phyloP scores from a whole-genome alignment of 2,888 invertebrate genomes.

The Exephanes ischioxanthus region DNA sequence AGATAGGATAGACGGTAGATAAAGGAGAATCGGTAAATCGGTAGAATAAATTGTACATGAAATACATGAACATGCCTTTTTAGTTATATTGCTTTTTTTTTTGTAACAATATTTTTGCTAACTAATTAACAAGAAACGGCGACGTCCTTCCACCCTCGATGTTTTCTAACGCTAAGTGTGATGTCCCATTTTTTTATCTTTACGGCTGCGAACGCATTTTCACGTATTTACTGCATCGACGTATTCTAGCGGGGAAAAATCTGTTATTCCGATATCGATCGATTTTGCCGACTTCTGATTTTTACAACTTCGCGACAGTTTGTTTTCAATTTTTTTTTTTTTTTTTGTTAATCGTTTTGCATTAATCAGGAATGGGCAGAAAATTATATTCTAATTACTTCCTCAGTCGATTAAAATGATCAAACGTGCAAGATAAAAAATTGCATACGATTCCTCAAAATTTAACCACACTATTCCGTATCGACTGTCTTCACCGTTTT shows the following conservation, averaged over 20 bases:
- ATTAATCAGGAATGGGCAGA: neutral
- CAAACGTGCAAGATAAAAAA: neutral
- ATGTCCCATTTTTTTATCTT: conserved; percentile 87
- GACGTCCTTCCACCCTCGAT: neutral
- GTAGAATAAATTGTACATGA: conserved; percentile 60
- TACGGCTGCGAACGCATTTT: conserved; percentile 88
- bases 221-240: neutral
- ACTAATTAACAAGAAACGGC: conserved; percentile 38
- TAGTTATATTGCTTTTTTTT: conserved; percentile 39
- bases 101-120: conserved; percentile 62
- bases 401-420: neutral
- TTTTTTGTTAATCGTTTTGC: neutral
- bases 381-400: neutral
- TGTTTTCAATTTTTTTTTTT: neutral
- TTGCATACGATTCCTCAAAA: neutral
- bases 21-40: neutral
- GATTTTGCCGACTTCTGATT: neutral
- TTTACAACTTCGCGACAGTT: neutral
- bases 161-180: conserved; percentile 15
- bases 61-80: conserved; percentile 54
- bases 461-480: neutral
- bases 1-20: conserved; percentile 15
- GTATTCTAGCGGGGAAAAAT: too few relatives aligned
- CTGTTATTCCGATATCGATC: neutral
- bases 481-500: neutral